Conservation (phyloP, 2,113 vertebrate genomes). For the Lepidothrix coronata region DNA sequence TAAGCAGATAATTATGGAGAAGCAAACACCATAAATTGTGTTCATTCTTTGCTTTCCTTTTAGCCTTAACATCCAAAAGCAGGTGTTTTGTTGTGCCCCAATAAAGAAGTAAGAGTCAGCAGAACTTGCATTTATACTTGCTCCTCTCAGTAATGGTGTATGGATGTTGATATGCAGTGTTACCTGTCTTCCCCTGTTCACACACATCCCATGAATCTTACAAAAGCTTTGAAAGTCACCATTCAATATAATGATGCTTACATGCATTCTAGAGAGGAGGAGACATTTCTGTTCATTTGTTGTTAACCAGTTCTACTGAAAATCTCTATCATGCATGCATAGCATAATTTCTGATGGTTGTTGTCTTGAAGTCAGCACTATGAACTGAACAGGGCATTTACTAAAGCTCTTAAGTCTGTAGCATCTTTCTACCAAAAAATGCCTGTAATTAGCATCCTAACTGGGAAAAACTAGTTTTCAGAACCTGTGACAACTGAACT, state of each 20-base stretch:
- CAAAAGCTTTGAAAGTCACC: not conserved
- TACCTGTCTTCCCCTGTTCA: not conserved
- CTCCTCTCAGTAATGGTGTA: not conserved
- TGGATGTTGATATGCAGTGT: not conserved
- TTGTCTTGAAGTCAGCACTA: not conserved
- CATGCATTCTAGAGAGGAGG: not conserved
- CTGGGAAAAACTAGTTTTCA: not conserved
- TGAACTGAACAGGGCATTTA: not conserved
- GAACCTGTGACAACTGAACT: not conserved
- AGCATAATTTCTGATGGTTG: not conserved
- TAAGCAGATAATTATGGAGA: not conserved
- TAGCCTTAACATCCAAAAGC: not conserved
- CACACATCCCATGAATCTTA: not conserved
- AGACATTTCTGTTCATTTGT: not conserved
- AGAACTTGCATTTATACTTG: not conserved
- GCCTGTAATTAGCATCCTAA: not conserved
- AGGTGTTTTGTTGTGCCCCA: not conserved
- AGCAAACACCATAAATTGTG: not conserved
- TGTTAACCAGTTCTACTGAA: not conserved
- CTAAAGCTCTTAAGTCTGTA: not conserved
- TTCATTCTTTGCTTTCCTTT: not conserved
- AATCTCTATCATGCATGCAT: not conserved
- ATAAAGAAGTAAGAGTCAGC: not conserved
- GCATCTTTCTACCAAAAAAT: not conserved
- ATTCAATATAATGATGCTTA: not conserved